These are phyloP conservation scores for Pomatostomus ruficeps DNA, from an alignment of 2,113 vertebrate species.

Conservation along the genomic window DNA sequence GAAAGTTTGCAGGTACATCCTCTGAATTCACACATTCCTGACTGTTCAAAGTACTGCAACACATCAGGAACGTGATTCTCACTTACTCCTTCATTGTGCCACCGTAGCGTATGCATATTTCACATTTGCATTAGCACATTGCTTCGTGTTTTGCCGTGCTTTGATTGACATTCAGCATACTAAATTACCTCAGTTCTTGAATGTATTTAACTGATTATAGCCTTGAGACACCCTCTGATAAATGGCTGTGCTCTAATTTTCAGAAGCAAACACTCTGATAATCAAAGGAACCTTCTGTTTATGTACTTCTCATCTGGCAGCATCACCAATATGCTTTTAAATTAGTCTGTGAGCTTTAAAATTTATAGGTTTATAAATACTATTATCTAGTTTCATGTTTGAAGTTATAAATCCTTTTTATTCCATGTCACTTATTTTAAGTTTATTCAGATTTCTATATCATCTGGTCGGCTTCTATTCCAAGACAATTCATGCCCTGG, in stretches of 20 bases:
- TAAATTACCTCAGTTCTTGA: slow-evolving; percentile 51
- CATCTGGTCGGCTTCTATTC: background rate
- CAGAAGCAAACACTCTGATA: slow-evolving; percentile 57
- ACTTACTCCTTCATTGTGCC: background rate
- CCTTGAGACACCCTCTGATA: slow-evolving; percentile 43
- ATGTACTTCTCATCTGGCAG: slow-evolving; percentile 30
- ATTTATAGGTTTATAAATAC: slow-evolving; percentile 39
- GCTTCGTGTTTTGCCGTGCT: slow-evolving; percentile 2
- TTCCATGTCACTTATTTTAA: slow-evolving; percentile 22
- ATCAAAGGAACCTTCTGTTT: slow-evolving; percentile 59
- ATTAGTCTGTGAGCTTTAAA: slow-evolving; percentile 50
- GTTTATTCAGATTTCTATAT: background rate
- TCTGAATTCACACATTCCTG: background rate
- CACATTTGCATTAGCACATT: slow-evolving; percentile 4
- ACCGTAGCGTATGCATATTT: slow-evolving; percentile 27
- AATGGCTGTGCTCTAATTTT: slow-evolving; percentile 55
- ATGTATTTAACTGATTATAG: slow-evolving; percentile 65
- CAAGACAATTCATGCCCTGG: background rate
- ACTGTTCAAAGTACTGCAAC: background rate
- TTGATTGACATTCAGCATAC: slow-evolving; percentile 48
- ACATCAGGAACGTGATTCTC: background rate
- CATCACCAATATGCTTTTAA: slow-evolving; percentile 48
- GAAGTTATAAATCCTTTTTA: slow-evolving; percentile 7
- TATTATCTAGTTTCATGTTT: slow-evolving; percentile 25
- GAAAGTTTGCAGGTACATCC: background rate